Evolutionary conservation across 2,888 invertebrate genomes (phyloP).

Genomic region (Eilema sororculum): DNA sequence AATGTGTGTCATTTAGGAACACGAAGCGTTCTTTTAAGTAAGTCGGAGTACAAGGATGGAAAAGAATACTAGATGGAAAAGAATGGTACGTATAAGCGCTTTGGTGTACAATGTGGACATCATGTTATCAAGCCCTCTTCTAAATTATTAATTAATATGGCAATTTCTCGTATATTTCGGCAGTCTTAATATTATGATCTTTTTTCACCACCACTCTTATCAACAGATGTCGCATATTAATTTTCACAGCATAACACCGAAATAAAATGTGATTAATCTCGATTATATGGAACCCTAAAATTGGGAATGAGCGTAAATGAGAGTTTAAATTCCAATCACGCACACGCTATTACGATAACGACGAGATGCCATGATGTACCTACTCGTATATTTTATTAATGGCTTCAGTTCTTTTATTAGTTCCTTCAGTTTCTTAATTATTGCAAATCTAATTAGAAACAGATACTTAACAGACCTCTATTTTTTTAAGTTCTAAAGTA

Average conservation of each 20-base stretch:
- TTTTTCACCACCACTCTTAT: background rate
- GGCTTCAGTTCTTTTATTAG: background rate
- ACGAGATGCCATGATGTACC: background rate
- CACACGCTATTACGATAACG: conserved; percentile 6
- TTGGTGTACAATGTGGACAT: no score
- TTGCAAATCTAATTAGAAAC: background rate
- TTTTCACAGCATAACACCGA: background rate
- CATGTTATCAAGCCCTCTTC: no score
- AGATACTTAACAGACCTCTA: no score
- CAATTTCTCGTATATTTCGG: background rate
- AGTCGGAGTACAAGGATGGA: no score
- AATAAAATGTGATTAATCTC: conserved; percentile 1
- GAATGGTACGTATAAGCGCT: no score
- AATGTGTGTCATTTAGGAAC: no score
- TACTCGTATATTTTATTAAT: no score
- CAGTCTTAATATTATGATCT: background rate
- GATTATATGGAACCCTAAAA: background rate
- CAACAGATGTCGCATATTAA: background rate
- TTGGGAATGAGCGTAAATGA: background rate
- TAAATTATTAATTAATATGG: no score
- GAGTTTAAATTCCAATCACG: conserved; percentile 4
- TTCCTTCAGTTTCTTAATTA: background rate
- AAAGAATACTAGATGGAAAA: no score
- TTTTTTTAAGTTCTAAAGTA: no score
- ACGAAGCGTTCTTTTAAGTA: no score